These are phyloP conservation scores for Spialia ferax DNA, from an alignment of 2,888 invertebrate species.

Conservation along the genomic window DNA sequence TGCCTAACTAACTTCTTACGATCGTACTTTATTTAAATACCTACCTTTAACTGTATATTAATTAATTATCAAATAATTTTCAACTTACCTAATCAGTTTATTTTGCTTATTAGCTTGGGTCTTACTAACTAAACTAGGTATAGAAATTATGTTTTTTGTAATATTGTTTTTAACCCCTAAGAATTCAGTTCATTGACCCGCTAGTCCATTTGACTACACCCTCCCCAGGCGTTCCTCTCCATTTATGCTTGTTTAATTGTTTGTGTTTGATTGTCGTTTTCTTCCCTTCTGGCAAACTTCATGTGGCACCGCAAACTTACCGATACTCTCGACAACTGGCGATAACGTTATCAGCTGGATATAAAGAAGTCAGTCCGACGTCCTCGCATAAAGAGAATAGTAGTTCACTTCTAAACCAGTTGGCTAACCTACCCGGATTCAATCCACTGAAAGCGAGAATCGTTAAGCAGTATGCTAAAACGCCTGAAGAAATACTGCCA, in stretches of 20 bases:
- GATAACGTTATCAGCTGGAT: slow-evolving; percentile 75
- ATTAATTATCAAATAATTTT: slow-evolving; percentile 20
- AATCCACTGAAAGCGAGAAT: slow-evolving; percentile 90
- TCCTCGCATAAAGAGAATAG: slow-evolving; percentile 88
- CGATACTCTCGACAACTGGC: slow-evolving; percentile 76
- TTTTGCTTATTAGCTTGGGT: slow-evolving; percentile 46
- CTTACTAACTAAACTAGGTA: slow-evolving; percentile 36
- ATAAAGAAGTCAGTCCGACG: slow-evolving; percentile 84
- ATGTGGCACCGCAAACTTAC: slow-evolving; percentile 78
- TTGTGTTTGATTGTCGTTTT: slow-evolving; percentile 83
- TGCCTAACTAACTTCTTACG: slow-evolving; percentile 50
- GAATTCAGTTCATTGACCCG: background rate
- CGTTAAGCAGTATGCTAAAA: slow-evolving; percentile 89
- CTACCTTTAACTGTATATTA: slow-evolving; percentile 31
- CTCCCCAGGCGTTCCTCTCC: slow-evolving; percentile 54
- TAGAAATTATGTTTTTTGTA: slow-evolving; percentile 29
- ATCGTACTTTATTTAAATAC: slow-evolving; percentile 38
- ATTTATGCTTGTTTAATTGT: slow-evolving; percentile 73
- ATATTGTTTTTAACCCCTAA: background rate
- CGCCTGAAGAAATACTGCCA: slow-evolving; percentile 88
- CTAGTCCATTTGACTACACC: slow-evolving; percentile 26
- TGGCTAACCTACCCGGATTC: slow-evolving; percentile 90
- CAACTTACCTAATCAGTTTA: slow-evolving; percentile 28
- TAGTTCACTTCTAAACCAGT: slow-evolving; percentile 90
- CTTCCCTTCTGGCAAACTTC: slow-evolving; percentile 85